Evolutionary conservation across 2,113 vertebrate species (phyloP), one percentile per base, ranked within the genome.

Genomic region (Centropristis striata): DNA sequence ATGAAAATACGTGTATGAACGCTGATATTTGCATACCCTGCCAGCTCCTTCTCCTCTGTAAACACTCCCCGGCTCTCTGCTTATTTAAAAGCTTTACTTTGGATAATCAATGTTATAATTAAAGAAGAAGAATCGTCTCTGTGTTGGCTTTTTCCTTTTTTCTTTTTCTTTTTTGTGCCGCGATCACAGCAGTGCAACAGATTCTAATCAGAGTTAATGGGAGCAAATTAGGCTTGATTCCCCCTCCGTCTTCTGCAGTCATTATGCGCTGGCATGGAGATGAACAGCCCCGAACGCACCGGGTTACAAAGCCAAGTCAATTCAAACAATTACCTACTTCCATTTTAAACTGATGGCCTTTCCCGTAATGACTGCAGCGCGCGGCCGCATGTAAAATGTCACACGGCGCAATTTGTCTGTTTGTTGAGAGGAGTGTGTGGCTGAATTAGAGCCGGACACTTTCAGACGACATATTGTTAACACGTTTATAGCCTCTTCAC

Each of bases 161-260:
- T 41, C 13, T 41, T 41, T 41, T 41, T 3, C 1, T 42, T 44
- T 61, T 79, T 80, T 77, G 44, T 44, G 61, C 44, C 1, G 2
- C 36, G 28, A 81, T 78, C 66, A 7, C 58, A 68, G 63, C 68
- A 39, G 60, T 16, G 55, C 78, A 85, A 66, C 80, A 77, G 68
- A 86, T 82, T 79, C 65, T 84, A 85, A 86, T 86, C 88, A 75
- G 59, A 75, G 77, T 20, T 84, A 79, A 88, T 69, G 82, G 71
- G 55, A 81, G 66, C 49, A 59, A 86, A 90, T 86, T 72, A 63
- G 6, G 10, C 59, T 1, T 0, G 32, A 73, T 79, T 83, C 72
- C 54, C 59, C n/a, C 71, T 68, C 71, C 5, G 68, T 63, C 68
- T 61, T n/a, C 51, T 86, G 61, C 67, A 64, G 53, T 74, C 49